These are phyloP conservation scores for Calephelis nemesis DNA, from an alignment of 1,140 invertebrate genomes.

Conservation along the genomic window DNA sequence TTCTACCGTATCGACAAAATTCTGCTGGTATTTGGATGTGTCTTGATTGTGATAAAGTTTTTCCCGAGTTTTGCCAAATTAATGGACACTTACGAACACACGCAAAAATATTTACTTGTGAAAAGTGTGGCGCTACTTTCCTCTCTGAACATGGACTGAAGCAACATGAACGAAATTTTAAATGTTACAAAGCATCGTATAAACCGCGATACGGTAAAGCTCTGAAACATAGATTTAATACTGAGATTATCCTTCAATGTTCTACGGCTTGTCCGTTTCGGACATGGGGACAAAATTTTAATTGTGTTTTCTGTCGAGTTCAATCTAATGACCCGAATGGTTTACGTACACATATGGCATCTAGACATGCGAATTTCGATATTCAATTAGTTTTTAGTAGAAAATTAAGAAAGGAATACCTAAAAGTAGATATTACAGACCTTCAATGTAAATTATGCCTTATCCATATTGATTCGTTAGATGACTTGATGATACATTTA, in stretches of 20 bases:
- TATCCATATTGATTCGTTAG: conserved; percentile 54
- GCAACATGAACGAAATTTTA: conserved; percentile 65
- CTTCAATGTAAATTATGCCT: conserved; percentile 68
- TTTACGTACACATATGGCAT: conserved; percentile 59
- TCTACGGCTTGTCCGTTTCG: conserved; percentile 66
- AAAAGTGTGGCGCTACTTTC: conserved; percentile 66
- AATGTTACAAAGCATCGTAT: conserved; percentile 63
- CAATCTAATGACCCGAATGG: conserved; percentile 65
- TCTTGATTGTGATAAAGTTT: conserved; percentile 62
- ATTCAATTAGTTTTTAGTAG: conserved; percentile 61
- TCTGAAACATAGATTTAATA: conserved; percentile 61
- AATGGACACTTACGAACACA: conserved; percentile 63
- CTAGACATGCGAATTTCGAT: conserved; percentile 60
- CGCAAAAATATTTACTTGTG: conserved; percentile 66
- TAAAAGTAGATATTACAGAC: conserved; percentile 67
- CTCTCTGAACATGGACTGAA: conserved; percentile 61
- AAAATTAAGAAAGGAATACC: conserved; percentile 61
- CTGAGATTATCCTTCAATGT: conserved; percentile 68
- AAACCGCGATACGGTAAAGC: conserved; percentile 66
- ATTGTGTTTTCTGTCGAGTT: conserved; percentile 64
- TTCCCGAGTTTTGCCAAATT: conserved; percentile 62
- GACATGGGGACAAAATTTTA: conserved; percentile 69
- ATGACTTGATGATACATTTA: conserved; percentile 61
- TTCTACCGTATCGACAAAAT: conserved; percentile 59
- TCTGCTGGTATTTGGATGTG: conserved; percentile 60